Conservation (phyloP, 2,113 vertebrate species). For the Cacatua alba region DNA sequence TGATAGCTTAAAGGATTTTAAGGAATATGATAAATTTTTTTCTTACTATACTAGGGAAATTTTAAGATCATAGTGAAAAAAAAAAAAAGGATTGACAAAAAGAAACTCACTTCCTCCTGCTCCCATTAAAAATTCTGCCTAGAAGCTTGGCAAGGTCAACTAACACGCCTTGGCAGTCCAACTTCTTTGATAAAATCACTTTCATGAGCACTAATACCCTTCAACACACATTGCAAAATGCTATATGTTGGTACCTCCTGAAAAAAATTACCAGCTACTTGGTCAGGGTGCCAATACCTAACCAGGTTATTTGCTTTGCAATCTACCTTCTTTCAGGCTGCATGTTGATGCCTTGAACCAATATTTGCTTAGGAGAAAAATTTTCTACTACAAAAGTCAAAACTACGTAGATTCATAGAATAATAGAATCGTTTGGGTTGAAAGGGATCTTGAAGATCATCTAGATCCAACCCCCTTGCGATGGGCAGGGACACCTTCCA, state of each 20-base stretch:
- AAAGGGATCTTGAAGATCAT: not conserved
- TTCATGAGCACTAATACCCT: not conserved
- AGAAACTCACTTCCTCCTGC: not conserved
- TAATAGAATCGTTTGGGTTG: not conserved
- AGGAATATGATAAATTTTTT: not conserved
- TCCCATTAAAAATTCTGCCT: not conserved
- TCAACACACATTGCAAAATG: not conserved
- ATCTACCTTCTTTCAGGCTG: not conserved
- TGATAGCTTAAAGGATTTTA: slow-evolving; percentile 9
- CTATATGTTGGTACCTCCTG: not conserved
- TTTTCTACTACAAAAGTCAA: not conserved
- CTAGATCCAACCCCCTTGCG: not conserved
- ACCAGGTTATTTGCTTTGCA: not conserved
- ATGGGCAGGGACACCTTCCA: not conserved
- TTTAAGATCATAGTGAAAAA: not conserved
- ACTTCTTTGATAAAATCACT: not conserved
- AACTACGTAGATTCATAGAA: not conserved
- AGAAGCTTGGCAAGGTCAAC: not conserved
- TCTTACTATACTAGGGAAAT: not conserved
- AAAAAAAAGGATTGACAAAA: not conserved
- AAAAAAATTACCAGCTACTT: not conserved
- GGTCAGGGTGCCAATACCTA: not conserved
- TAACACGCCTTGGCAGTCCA: not conserved
- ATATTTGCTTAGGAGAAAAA: not conserved
- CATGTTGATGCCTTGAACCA: not conserved